These are phyloP conservation scores for Drosophila testacea DNA, from an alignment of 2,888 invertebrate species.

Conservation along the genomic window DNA sequence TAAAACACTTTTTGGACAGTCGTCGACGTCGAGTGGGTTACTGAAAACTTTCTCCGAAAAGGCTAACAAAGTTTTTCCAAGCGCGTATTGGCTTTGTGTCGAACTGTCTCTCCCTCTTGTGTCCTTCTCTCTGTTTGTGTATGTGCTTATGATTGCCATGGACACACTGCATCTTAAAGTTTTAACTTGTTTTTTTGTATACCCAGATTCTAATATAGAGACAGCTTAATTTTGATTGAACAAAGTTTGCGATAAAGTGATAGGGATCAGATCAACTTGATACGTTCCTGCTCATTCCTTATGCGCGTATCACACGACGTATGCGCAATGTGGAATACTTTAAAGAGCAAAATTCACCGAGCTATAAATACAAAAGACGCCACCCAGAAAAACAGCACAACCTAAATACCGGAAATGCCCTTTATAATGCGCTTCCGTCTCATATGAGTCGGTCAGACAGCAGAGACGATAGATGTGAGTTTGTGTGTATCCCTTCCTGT, in stretches of 20 bases:
- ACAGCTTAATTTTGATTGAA: slow-evolving; percentile 67
- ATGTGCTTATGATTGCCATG: slow-evolving; percentile 68
- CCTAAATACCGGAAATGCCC: slow-evolving; percentile 80
- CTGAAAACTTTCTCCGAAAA: slow-evolving; percentile 49
- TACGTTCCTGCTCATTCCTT: slow-evolving; percentile 47
- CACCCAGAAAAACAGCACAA: slow-evolving; percentile 35
- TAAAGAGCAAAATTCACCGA: slow-evolving; percentile 55
- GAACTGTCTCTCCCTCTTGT: neutral
- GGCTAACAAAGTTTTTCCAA: slow-evolving; percentile 43
- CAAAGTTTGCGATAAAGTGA: slow-evolving; percentile 39
- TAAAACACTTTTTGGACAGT: slow-evolving; percentile 79
- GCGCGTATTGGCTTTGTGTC: slow-evolving; percentile 57
- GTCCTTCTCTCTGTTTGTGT: slow-evolving; percentile 21
- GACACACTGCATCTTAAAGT: slow-evolving; percentile 50
- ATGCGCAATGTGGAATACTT: slow-evolving; percentile 33
- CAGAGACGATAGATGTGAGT: slow-evolving; percentile 20
- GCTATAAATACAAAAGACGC: slow-evolving; percentile 55
- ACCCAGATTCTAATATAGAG: slow-evolving; percentile 10
- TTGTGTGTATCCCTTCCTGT: neutral
- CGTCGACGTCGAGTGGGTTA: slow-evolving; percentile 54
- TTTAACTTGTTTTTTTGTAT: slow-evolving; percentile 37
- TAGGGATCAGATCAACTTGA: slow-evolving; percentile 36
- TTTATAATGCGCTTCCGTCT: slow-evolving; percentile 80
- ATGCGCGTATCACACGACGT: slow-evolving; percentile 55
- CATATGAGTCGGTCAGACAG: slow-evolving; percentile 63